Conservation (phyloP, 2,888 invertebrate genomes). For the Luperina testacea region DNA sequence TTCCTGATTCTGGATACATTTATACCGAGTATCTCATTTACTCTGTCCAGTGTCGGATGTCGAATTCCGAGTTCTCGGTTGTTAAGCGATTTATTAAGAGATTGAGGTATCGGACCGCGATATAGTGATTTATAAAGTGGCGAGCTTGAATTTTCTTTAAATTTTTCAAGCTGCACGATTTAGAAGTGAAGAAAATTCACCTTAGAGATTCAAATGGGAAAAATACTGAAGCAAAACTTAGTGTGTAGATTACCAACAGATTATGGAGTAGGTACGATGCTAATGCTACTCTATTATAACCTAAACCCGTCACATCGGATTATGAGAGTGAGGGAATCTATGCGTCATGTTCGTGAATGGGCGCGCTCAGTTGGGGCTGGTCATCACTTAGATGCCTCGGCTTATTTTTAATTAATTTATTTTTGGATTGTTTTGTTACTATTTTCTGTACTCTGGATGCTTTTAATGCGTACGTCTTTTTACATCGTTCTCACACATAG, state of each 20-base stretch:
- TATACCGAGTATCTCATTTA: neutral
- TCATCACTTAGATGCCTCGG: too few relatives aligned
- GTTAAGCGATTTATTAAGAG: constrained; percentile 25
- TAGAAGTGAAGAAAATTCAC: neutral
- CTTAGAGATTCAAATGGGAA: constrained; percentile 8
- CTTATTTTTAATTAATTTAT: too few relatives aligned
- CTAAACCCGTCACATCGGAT: neutral
- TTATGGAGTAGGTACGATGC: neutral
- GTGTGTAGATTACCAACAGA: neutral
- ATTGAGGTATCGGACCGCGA: constrained; percentile 33
- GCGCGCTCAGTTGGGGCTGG: too few relatives aligned
- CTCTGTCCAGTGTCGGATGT: neutral
- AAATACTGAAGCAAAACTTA: neutral
- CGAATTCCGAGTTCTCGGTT: constrained; percentile 20
- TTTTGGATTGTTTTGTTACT: too few relatives aligned
- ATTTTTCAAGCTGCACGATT: neutral
- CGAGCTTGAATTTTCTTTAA: constrained; percentile 13
- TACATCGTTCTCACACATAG: too few relatives aligned
- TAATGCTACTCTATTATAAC: neutral
- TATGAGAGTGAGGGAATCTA: too few relatives aligned
- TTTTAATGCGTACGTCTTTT: too few relatives aligned
- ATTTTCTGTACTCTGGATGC: too few relatives aligned
- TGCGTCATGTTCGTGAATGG: too few relatives aligned
- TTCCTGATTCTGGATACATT: neutral
- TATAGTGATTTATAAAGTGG: constrained; percentile 40